Base-by-base conservation (phyloP, 2,888 invertebrate species). In the Parochlus steinenii region DNA sequence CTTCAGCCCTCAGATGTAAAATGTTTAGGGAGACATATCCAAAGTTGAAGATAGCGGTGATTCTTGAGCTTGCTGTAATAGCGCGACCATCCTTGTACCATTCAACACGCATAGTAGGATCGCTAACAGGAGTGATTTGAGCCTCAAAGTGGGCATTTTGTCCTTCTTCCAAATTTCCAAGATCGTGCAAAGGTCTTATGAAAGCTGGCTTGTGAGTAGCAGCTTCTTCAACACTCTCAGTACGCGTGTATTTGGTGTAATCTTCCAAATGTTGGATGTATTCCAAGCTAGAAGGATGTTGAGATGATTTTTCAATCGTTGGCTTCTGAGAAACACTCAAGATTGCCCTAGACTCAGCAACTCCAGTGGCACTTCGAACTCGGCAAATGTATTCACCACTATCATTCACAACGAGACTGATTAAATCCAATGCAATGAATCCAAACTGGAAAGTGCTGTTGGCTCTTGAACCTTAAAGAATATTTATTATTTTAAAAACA, bases 1-100 rank as follows among this genome's bases (percentile, higher is more conserved):
- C 97, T 76, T 97, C 95, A 69, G 81, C 77, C 68, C 92, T 82
- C 71, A 93, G 81, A 77, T 93, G 92, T 78, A 90, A 71, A 63
- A 97, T 92, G 66, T 93, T 93, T 54, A 95, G 79, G 65, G 90
- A 89, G 67, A 93, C 92, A 72, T 92, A 92, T 59, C 93, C 93
- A 74, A 95, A 93, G 75, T 93, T 95, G 74, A 89, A 89, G 70
- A 89, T 86, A 58, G 90, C 87, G 58, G 86, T 86, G 65, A 90
- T 92, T 65, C 93, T 77, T 58, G 92, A 90, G 65, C 95, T 93
- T 55, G 90, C 89, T 63, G 89, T 90, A 51, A 98, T 82, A 18
- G 92, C 77, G 58, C 78, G 73, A 46, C 92, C 93, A 70, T 86
- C 86, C 64, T 86, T 87, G 64, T 82, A 86, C 89, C 89, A 90